Conservation (phyloP, 2,888 invertebrate species). For the Mactromeris polynyma region DNA sequence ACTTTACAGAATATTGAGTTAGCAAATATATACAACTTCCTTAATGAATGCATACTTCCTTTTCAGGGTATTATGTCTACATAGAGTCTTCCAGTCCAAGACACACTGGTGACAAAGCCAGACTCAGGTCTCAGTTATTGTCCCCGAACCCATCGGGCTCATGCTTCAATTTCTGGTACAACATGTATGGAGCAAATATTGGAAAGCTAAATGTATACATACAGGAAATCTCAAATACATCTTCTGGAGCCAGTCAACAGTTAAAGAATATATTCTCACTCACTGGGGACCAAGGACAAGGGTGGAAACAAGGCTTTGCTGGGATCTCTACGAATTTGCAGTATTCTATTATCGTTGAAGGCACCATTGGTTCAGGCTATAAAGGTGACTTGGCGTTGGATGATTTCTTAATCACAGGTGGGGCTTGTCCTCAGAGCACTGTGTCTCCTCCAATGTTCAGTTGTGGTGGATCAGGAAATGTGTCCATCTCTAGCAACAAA, state of each 20-base stretch:
- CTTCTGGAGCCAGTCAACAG: constrained; percentile 29
- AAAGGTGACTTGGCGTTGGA: constrained; percentile 82
- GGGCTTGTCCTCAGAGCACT: constrained; percentile 72
- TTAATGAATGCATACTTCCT: neutral
- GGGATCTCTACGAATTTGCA: constrained; percentile 65
- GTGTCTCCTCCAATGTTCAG: constrained; percentile 57
- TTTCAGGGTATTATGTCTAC: constrained; percentile 88
- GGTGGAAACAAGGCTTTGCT: constrained; percentile 78
- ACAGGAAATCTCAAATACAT: constrained; percentile 38
- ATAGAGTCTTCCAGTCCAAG: constrained; percentile 89
- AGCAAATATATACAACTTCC: too few relatives aligned
- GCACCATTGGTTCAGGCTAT: constrained; percentile 73
- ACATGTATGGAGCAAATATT: constrained; percentile 78
- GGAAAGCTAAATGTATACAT: constrained; percentile 76
- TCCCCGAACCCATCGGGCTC: constrained; percentile 50
- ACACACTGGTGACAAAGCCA: constrained; percentile 89
- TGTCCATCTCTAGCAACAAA: constrained; percentile 63
- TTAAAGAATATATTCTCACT: constrained; percentile 46
- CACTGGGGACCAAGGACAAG: constrained; percentile 73
- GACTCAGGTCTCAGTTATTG: constrained; percentile 84
- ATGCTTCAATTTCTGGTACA: constrained; percentile 81
- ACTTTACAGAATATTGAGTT: too few relatives aligned
- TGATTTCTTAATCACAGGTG: constrained; percentile 75
- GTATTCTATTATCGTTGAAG: constrained; percentile 78
- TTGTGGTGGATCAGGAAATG: constrained; percentile 62